phyloP scores from a whole-genome alignment of 2,888 invertebrate species.

The Tachina lurida region DNA sequence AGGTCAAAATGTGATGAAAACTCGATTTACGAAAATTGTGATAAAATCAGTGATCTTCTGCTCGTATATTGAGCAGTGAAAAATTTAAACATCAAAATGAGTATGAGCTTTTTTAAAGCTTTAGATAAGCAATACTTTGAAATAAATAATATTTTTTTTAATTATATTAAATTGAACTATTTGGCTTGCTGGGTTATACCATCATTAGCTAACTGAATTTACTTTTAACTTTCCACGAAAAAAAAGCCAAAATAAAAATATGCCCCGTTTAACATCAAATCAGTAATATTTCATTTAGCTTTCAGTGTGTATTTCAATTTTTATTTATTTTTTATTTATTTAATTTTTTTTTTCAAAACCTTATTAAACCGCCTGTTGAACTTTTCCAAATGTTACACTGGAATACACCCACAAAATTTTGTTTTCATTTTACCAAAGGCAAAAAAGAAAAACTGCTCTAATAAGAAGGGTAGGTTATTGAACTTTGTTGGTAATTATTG shows the following conservation, averaged over 20 bases:
- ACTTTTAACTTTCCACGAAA: not conserved
- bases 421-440: not conserved
- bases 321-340: not conserved
- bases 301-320: constrained; percentile 34
- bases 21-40: too few species aligned
- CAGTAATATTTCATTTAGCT: constrained; percentile 39
- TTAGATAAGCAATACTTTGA: too few species aligned
- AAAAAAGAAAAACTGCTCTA: not conserved
- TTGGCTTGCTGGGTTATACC: constrained; percentile 47
- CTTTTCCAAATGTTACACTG: not conserved
- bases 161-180: not conserved
- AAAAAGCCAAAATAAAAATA: constrained; percentile 35
- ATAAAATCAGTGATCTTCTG: too few species aligned
- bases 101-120: too few species aligned
- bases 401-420: constrained; percentile 3
- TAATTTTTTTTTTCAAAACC: not conserved
- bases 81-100: too few species aligned
- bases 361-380: not conserved
- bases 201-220: not conserved
- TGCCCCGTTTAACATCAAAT: constrained; percentile 55
- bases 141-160: too few species aligned
- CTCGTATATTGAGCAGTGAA: too few species aligned
- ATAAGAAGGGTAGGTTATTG: constrained; percentile 73
- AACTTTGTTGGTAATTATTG: constrained; percentile 74
- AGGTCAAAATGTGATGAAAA: too few species aligned